Conservation (phyloP, 2,888 invertebrate species). For the Polia nebulosa region DNA sequence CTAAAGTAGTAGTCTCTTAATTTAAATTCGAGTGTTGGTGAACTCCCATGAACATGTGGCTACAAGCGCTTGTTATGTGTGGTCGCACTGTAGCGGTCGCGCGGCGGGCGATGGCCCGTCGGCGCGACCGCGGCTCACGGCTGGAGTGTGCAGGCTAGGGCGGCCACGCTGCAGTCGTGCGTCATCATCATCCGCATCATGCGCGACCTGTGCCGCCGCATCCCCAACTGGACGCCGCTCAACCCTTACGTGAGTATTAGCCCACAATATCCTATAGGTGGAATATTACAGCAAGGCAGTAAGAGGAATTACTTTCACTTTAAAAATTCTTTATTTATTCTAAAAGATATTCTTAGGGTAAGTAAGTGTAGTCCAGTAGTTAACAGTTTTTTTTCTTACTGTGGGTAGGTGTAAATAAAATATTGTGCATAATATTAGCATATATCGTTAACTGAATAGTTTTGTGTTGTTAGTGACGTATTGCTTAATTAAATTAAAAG, state of each 20-base stretch:
- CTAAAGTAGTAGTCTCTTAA: conserved; percentile 62
- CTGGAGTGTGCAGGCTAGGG: conserved; percentile 94
- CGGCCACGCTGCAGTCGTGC: conserved; percentile 98
- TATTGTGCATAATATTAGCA: no score
- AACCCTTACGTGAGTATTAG: conserved; percentile 96
- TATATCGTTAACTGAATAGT: no score
- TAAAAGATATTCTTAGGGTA: no score
- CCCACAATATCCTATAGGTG: no score
- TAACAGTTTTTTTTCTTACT: no score
- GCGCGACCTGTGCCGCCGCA: conserved; percentile 98
- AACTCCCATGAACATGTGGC: conserved; percentile 89
- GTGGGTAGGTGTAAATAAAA: no score
- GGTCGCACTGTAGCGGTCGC: neutral
- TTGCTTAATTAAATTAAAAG: no score
- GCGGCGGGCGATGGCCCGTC: conserved; percentile 61
- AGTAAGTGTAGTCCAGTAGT: no score
- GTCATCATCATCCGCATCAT: conserved; percentile 99
- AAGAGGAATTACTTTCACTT: no score
- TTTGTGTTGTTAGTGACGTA: no score
- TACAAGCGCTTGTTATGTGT: conserved; percentile 80
- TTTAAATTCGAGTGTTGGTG: conserved; percentile 47
- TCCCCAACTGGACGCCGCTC: conserved; percentile 98
- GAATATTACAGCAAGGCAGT: no score
- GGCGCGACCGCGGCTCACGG: conserved; percentile 3
- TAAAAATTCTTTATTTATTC: no score